phyloP scores from a whole-genome alignment of 2,888 invertebrate genomes.

The Agrotis clavis region DNA sequence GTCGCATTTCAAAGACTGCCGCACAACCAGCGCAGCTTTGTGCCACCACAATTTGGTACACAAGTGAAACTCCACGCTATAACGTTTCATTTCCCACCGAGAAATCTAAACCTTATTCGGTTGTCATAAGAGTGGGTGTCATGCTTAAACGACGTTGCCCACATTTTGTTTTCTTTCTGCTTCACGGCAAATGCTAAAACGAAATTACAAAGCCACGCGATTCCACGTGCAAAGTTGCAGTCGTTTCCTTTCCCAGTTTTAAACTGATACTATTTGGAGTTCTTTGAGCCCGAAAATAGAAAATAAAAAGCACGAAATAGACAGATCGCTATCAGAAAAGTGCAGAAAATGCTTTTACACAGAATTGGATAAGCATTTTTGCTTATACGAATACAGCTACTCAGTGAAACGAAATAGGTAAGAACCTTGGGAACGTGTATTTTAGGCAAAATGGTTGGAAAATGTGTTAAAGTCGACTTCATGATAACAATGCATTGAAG shows the following conservation, averaged over 20 bases:
- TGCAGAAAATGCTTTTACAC: constrained; percentile 47
- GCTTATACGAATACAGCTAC: constrained; percentile 22
- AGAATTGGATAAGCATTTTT: constrained; percentile 24
- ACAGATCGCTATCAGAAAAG: constrained; percentile 37
- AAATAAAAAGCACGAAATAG: constrained; percentile 25
- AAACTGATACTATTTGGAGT: constrained; percentile 43
- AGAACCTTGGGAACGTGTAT: constrained; percentile 22
- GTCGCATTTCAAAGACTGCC: constrained; percentile 68
- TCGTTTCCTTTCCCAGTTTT: constrained; percentile 45
- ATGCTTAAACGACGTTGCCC: constrained; percentile 19
- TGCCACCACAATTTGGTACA: constrained; percentile 64
- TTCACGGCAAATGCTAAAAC: constrained; percentile 68
- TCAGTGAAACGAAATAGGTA: constrained; percentile 13
- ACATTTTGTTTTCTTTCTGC: constrained; percentile 68
- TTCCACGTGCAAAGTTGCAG: constrained; percentile 47
- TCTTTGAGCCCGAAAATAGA: constrained; percentile 38
- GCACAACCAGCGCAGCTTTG: constrained; percentile 64
- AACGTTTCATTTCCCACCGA: constrained; percentile 10
- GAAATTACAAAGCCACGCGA: constrained; percentile 63
- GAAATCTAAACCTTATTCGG: constrained; percentile 52
- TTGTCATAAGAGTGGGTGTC: constrained; percentile 38
- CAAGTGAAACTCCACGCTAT: constrained; percentile 54
- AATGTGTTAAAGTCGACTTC: constrained; percentile 60
- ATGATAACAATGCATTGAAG: constrained; percentile 61
- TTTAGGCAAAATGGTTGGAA: constrained; percentile 30